phyloP scores from a whole-genome alignment of 35 echinoderm and acorn worm species.

The Ophioderma brevispina region DNA sequence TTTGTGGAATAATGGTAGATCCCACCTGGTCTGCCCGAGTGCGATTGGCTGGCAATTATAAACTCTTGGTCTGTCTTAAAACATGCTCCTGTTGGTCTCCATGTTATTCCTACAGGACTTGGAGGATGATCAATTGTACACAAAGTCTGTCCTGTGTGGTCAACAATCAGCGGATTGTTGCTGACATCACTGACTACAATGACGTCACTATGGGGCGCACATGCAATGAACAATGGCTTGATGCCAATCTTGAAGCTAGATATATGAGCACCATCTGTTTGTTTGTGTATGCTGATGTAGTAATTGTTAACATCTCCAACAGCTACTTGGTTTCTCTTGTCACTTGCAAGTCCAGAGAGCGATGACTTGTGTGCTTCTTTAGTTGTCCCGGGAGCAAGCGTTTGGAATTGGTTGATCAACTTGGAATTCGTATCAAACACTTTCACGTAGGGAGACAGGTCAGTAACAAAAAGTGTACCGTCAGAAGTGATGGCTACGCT shows the following conservation, averaged over 20 bases:
- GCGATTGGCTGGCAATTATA: background rate
- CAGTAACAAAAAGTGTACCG: background rate
- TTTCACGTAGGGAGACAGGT: background rate
- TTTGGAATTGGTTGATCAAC: background rate
- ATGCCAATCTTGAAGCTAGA: background rate
- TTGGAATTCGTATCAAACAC: background rate
- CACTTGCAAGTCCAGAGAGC: background rate
- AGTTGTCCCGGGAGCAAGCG: background rate
- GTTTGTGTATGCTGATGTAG: background rate
- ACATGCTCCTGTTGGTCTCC: background rate
- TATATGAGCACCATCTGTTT: background rate
- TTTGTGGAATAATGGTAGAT: background rate
- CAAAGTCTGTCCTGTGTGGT: background rate
- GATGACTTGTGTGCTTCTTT: background rate
- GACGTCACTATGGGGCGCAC: background rate
- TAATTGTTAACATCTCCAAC: background rate
- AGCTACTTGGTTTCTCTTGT: background rate
- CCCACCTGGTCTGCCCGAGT: background rate
- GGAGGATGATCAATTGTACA: background rate
- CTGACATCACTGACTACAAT: background rate
- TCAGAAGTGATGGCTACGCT: background rate
- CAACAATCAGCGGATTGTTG: background rate
- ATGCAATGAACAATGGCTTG: background rate
- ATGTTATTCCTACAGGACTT: background rate
- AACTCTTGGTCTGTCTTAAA: background rate